A percentile compares a stretch with the other conserved stretches of the same genome.
phyloP scores from a whole-genome alignment of 1,140 invertebrate genomes.

The Drosophila truncata region DNA sequence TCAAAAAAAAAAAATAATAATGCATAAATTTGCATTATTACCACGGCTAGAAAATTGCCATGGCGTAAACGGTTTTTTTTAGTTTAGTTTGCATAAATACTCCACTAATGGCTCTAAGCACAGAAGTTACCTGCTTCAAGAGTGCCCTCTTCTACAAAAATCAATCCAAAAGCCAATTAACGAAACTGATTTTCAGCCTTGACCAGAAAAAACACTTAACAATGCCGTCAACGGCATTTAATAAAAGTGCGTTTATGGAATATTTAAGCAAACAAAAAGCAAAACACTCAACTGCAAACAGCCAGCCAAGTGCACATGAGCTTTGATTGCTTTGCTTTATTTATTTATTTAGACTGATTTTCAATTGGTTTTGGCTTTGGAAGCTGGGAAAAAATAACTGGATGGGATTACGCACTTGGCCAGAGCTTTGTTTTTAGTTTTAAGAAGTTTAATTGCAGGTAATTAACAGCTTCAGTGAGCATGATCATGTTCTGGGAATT shows the following conservation, averaged over 20 bases:
- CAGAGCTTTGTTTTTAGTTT: constrained; percentile 6
- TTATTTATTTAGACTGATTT: constrained; percentile 37
- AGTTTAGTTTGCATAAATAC: constrained; percentile 30
- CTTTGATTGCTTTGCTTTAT: constrained; percentile 53
- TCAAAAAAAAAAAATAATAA: constrained; percentile 23
- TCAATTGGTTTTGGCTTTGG: constrained; percentile 42
- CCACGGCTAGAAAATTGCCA: constrained; percentile 21
- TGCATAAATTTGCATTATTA: constrained; percentile 52
- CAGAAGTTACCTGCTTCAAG: constrained; percentile 19
- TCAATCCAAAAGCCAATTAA: constrained; percentile 66
- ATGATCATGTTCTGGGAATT: constrained; percentile 1
- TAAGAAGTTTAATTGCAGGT: constrained; percentile 10
- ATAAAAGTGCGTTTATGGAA: constrained; percentile 71
- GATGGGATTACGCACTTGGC: constrained; percentile 6
- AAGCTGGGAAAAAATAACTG: constrained; percentile 12
- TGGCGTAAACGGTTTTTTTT: constrained; percentile 26
- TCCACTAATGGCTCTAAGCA: constrained; percentile 13
- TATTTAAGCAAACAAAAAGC: constrained; percentile 46
- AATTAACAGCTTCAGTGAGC: constrained; percentile 9
- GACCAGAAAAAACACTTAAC: constrained; percentile 53
- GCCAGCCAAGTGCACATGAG: constrained; percentile 23
- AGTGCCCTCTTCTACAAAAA: constrained; percentile 41
- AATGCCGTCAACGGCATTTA: constrained; percentile 60
- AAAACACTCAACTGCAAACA: constrained; percentile 17
- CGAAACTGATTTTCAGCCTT: constrained; percentile 51